Conservation (phyloP, 2,888 invertebrate species). For the Cepaea hortensis region DNA sequence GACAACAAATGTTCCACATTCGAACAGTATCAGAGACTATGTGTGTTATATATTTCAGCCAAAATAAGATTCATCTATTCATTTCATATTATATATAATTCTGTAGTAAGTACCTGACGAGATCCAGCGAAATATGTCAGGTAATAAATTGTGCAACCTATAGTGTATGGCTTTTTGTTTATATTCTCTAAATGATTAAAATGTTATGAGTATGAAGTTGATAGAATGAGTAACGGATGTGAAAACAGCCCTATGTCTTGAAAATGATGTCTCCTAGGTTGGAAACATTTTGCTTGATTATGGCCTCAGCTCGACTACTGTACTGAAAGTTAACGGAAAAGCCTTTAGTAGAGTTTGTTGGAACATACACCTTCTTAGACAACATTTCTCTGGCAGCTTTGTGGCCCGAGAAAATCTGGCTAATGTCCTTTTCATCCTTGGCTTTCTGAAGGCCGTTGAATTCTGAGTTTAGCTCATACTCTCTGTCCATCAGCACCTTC, state of each 20-base stretch:
- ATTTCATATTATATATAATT: no score
- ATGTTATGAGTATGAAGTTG: neutral
- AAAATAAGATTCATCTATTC: no score
- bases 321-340: constrained; percentile 70
- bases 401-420: constrained; percentile 67
- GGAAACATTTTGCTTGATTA: constrained; percentile 61
- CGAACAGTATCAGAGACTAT: no score
- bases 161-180: no score
- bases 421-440: constrained; percentile 64
- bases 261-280: constrained; percentile 66
- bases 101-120: no score
- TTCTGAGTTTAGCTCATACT: constrained; percentile 59
- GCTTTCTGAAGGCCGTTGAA: constrained; percentile 61
- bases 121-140: no score
- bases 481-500: constrained; percentile 60
- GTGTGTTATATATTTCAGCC: no score
- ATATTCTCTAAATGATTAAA: no score
- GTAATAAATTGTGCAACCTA: no score
- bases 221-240: neutral
- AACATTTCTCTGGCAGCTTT: constrained; percentile 64
- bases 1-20: no score
- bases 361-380: constrained; percentile 60
- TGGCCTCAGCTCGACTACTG: constrained; percentile 64
- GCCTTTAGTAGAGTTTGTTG: constrained; percentile 63
- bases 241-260: constrained; percentile 40